Evolutionary conservation across 2,888 invertebrate genomes (phyloP).

Genomic region (Chrysolina haemoptera): DNA sequence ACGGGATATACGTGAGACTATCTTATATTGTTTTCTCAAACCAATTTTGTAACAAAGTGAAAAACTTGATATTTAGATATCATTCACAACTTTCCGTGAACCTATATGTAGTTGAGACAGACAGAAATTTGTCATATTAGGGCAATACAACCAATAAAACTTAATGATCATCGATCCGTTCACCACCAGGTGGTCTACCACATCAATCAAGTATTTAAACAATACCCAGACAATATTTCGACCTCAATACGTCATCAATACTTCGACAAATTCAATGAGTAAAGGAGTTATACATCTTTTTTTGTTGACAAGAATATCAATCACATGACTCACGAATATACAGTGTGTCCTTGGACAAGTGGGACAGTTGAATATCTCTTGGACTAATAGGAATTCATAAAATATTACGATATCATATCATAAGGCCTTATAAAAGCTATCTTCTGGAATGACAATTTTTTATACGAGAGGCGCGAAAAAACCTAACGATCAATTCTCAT

Average conservation of each 20-base stretch:
- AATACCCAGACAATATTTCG: not conserved
- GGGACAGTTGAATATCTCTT: no score
- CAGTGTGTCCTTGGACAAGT: no score
- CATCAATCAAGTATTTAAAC: not conserved
- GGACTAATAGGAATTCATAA: no score
- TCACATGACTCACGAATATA: not conserved
- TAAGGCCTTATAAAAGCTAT: no score
- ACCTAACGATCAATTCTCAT: no score
- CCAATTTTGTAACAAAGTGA: not conserved
- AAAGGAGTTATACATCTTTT: not conserved
- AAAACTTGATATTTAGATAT: constrained; percentile 4
- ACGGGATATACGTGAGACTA: constrained; percentile 34
- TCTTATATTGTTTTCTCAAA: constrained; percentile 26
- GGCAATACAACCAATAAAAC: not conserved
- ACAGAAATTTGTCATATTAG: constrained; percentile 4
- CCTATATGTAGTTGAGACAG: constrained; percentile 1
- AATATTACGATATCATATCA: no score
- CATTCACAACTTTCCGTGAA: constrained; percentile 22
- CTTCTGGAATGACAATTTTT: no score
- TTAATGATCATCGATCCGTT: not conserved
- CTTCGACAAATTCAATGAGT: not conserved
- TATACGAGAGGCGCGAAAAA: no score
- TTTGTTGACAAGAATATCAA: not conserved
- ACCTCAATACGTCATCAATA: not conserved
- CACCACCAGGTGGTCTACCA: constrained; percentile 2